These are phyloP conservation scores for Hippocampus zosterae DNA, from an alignment of 2,113 vertebrate species.

Conservation along the genomic window DNA sequence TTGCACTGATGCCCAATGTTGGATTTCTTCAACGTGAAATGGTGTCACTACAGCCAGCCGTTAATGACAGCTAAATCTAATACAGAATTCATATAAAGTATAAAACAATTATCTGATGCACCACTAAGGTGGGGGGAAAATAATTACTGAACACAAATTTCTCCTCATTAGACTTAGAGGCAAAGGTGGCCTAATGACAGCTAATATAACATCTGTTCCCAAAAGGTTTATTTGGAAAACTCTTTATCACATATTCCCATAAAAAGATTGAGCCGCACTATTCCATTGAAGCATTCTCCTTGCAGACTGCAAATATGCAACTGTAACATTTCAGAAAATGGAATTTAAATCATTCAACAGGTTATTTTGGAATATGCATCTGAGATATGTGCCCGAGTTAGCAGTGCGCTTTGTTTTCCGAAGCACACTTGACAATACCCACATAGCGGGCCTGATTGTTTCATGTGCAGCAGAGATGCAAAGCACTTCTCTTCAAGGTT, in stretches of 20 bases:
- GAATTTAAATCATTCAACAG: background rate
- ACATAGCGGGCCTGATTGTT: background rate
- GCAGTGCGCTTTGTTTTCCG: background rate
- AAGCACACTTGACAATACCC: background rate
- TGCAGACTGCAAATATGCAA: background rate
- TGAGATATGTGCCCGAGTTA: background rate
- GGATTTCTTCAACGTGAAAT: slow-evolving; percentile 5
- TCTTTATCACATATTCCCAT: slow-evolving; percentile 9
- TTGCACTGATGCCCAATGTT: slow-evolving; percentile 3
- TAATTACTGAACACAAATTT: slow-evolving; percentile 29
- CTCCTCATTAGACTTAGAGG: slow-evolving; percentile 24
- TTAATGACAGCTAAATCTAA: slow-evolving; percentile 27
- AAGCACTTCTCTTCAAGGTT: background rate
- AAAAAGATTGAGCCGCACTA: background rate
- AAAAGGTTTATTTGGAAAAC: slow-evolving; percentile 21
- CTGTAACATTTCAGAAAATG: background rate
- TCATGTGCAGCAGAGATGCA: background rate
- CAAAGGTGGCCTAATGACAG: slow-evolving; percentile 27
- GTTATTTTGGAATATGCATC: slow-evolving; percentile 3
- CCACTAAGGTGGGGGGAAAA: slow-evolving; percentile 21
- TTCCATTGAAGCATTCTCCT: slow-evolving; percentile 16
- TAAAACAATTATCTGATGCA: slow-evolving; percentile 25
- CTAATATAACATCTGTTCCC: slow-evolving; percentile 24
- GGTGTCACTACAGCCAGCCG: slow-evolving; percentile 21
- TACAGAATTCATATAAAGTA: slow-evolving; percentile 18